Evolutionary conservation across 2,797 vertebrate species (phyloP).

Genomic region (Ispidina picta): DNA sequence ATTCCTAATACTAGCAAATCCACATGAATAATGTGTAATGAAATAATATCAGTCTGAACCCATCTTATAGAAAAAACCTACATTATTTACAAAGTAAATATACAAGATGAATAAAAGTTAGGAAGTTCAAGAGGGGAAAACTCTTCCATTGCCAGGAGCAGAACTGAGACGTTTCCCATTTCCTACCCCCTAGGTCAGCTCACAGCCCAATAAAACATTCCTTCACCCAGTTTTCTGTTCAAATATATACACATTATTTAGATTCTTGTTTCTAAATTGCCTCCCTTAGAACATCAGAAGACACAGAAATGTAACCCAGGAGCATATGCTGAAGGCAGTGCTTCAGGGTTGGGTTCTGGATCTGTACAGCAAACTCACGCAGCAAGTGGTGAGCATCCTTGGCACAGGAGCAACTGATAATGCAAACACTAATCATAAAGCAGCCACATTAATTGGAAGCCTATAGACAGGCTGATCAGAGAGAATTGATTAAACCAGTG

Average conservation of each 20-base stretch:
- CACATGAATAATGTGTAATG: neutral
- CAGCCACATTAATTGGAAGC: neutral
- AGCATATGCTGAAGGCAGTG: neutral
- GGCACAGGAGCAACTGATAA: neutral
- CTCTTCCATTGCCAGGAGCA: neutral
- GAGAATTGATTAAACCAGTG: neutral
- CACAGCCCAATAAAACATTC: neutral
- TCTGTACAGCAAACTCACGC: neutral
- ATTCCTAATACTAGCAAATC: neutral
- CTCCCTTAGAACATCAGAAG: neutral
- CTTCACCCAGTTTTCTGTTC: neutral
- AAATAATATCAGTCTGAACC: neutral
- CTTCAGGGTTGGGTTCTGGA: neutral
- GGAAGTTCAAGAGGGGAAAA: neutral
- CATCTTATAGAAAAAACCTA: neutral
- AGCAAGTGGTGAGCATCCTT: neutral
- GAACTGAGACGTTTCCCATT: neutral
- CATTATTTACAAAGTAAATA: neutral
- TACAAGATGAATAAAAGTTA: neutral
- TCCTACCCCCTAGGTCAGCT: neutral
- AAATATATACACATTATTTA: fast-evolving
- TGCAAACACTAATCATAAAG: neutral
- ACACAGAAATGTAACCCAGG: neutral
- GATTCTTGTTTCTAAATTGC: neutral
- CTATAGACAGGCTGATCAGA: neutral